phyloP scores from a whole-genome alignment of 2,797 vertebrate species.

The Prionace glauca region DNA sequence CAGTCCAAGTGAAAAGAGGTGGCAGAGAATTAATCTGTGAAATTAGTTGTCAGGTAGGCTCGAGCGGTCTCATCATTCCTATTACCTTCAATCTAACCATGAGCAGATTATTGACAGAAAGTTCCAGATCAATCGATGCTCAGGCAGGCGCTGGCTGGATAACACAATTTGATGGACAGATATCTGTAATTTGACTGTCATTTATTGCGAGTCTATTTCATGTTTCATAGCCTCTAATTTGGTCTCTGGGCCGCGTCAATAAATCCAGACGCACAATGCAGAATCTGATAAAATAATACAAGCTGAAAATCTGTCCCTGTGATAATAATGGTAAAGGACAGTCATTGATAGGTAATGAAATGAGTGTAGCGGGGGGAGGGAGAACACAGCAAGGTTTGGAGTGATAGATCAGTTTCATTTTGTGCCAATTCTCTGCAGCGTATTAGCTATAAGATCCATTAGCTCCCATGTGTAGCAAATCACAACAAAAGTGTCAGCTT shows the following conservation, averaged over 20 bases:
- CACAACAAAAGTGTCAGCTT: not conserved
- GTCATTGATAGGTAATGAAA: not conserved
- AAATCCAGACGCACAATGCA: not conserved
- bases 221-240: not conserved
- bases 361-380: not conserved
- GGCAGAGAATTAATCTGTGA: not conserved
- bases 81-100: not conserved
- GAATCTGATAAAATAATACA: not conserved
- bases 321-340: slow-evolving; percentile 8
- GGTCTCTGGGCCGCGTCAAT: not conserved
- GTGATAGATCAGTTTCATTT: not conserved
- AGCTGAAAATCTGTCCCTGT: not conserved
- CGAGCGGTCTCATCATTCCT: not conserved
- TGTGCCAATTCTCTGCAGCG: not conserved
- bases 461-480: not conserved
- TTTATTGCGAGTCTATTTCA: not conserved
- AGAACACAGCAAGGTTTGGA: not conserved
- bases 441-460: not conserved
- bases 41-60: not conserved
- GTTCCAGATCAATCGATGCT: not conserved
- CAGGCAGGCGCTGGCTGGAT: not conserved
- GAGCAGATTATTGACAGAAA: not conserved
- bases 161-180: not conserved
- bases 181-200: slow-evolving; percentile 8
- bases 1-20: not conserved